Evolutionary conservation across 1,140 invertebrate species (phyloP), one percentile per base, ranked within the genome.

Genomic region (Glossosoma conforme): DNA sequence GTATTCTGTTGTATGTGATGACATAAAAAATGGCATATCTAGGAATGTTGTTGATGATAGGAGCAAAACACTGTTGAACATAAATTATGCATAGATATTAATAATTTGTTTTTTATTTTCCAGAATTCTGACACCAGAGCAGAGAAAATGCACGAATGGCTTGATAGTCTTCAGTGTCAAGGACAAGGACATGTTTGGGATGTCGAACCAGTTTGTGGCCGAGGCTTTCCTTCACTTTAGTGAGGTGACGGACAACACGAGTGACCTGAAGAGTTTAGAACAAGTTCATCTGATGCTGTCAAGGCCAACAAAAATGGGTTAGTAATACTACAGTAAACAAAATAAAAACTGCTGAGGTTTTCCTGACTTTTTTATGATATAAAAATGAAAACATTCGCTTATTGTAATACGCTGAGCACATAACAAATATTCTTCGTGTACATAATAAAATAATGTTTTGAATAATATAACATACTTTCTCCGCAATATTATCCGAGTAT

Each of bases 151-250:
- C 1, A 63, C 81, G 41, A 81, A 93, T 60, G 91, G 84, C 1
- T 73, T 94, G 41, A 69, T 98, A 42, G 76, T 89, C 50, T 91
- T 98, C 62, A 87, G 90, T 55, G 75, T 97, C 0, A 98, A 98
- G 74, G 95, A 98, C 69, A 91, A 96, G 68, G 93, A 98, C 68
- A 84, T 96, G 63, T 81, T 93, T 63, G 86, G 89, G 38, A 77
- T 87, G 61, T 83, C 87, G 60, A 93, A 93, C 64, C 90, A 93
- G 66, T 96, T 96, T 72, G 84, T 96, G 57, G 93, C 91, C 5
- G 95, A 98, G 73, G 88, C 89, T 15, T 97, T 91, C 71, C 65
- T 96, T 9, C 78, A 84, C 56, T 87, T 93, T 62, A 78, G 74
- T 32, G 84, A 89, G 60, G 78, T 92, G 60, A 71, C 77, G 15